Percentiles rank a stretch among this genome's conserved stretches.
Conservation (phyloP, 2,888 invertebrate genomes). For the Lithosia quadra region DNA sequence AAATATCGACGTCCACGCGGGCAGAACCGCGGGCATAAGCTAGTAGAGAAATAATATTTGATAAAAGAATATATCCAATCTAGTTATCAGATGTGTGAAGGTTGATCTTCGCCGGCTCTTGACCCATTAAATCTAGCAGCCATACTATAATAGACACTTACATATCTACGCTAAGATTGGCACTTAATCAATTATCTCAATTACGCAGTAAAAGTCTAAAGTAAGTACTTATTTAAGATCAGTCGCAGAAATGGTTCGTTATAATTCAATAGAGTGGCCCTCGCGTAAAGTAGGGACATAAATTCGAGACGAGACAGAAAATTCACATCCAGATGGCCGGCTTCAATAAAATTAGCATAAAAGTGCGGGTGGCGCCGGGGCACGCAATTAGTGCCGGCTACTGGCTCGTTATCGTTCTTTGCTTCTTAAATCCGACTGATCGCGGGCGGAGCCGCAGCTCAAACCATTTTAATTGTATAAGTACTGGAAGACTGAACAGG, state of each 20-base stretch:
- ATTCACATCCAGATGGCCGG: constrained; percentile 41
- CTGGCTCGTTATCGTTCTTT: constrained; percentile 20
- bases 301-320: constrained; percentile 17
- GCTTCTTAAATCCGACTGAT: background rate
- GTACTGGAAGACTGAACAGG: background rate
- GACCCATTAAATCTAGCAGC: no score
- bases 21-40: no score
- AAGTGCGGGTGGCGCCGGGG: constrained; percentile 33
- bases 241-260: constrained; percentile 18
- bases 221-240: constrained; percentile 24
- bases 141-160: background rate
- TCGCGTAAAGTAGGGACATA: constrained; percentile 33
- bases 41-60: no score
- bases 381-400: constrained; percentile 45
- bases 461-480: background rate
- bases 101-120: no score
- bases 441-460: no score
- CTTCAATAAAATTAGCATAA: constrained; percentile 53
- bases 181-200: constrained; percentile 4
- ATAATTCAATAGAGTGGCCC: constrained; percentile 21
- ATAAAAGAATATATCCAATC: no score
- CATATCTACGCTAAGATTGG: background rate
- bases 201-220: constrained; percentile 19
- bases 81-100: no score
- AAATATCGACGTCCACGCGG: no score